These are phyloP conservation scores for Capra hircus DNA, from an alignment of 2,113 vertebrate species.

Conservation along the genomic window DNA sequence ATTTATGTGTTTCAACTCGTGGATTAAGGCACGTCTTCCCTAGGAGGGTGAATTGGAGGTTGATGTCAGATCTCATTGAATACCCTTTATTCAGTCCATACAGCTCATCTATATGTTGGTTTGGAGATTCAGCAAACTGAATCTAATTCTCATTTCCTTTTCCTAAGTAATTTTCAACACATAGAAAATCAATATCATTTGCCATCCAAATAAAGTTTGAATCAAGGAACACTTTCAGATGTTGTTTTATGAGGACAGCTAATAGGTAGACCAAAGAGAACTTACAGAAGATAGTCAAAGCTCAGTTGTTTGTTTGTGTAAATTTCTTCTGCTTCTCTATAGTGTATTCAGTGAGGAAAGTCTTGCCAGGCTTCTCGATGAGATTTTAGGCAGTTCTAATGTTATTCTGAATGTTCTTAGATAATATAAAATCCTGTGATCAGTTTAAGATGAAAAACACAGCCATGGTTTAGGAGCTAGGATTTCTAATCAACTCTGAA, in stretches of 20 bases:
- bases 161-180: background rate
- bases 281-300: background rate
- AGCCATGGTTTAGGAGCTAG: background rate
- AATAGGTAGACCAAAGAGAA: background rate
- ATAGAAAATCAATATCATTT: background rate
- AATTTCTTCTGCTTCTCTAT: background rate
- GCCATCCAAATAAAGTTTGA: background rate
- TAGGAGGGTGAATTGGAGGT: background rate
- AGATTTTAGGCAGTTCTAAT: background rate
- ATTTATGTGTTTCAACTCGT: background rate
- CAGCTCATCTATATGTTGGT: background rate
- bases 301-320: background rate
- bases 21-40: background rate
- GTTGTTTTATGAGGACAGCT: background rate
- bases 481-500: background rate
- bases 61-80: background rate
- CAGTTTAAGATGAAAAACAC: background rate
- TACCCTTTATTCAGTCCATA: background rate
- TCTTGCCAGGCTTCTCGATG: background rate
- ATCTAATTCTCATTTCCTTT: slow-evolving; percentile 32
- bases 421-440: background rate
- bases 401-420: background rate
- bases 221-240: background rate
- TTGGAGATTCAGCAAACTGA: slow-evolving; percentile 3
- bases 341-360: background rate